These are phyloP conservation scores for Dunckerocampus dactyliophorus DNA, from an alignment of 2,113 vertebrate species.

Conservation along the genomic window DNA sequence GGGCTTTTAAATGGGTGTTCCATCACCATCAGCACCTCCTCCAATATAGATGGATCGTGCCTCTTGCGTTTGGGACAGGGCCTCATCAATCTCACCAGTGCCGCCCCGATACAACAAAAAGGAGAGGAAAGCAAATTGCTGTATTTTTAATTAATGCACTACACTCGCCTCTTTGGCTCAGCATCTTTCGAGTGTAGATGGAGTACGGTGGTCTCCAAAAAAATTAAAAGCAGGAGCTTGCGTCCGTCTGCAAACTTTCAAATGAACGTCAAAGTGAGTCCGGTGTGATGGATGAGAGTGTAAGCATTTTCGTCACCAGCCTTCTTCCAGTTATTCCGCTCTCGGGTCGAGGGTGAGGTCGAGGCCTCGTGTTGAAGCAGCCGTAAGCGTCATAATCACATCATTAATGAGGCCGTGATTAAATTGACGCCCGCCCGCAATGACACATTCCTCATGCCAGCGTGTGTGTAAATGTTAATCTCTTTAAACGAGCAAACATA, in stretches of 20 bases:
- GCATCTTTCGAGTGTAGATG: slow-evolving; percentile 66
- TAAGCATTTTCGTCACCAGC: slow-evolving; percentile 73
- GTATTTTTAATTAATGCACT: slow-evolving; percentile 77
- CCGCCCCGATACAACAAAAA: slow-evolving; percentile 68
- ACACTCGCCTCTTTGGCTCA: slow-evolving; percentile 73
- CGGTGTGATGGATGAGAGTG: slow-evolving; percentile 73
- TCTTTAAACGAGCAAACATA: slow-evolving; percentile 49
- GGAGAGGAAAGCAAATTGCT: slow-evolving; percentile 76
- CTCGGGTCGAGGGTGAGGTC: slow-evolving; percentile 29
- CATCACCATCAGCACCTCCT: slow-evolving; percentile 72
- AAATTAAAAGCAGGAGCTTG: slow-evolving; percentile 63
- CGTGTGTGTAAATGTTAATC: slow-evolving; percentile 49
- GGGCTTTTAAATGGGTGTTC: slow-evolving; percentile 69
- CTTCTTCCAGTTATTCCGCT: slow-evolving; percentile 64
- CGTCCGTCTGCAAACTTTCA: slow-evolving; percentile 74
- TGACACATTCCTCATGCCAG: slow-evolving; percentile 45
- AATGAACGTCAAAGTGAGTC: slow-evolving; percentile 74
- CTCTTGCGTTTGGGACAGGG: slow-evolving; percentile 59
- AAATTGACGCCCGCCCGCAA: slow-evolving; percentile 35
- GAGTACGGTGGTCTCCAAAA: slow-evolving; percentile 35
- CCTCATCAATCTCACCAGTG: slow-evolving; percentile 74
- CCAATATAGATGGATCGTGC: slow-evolving; percentile 73
- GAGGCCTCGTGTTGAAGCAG: slow-evolving; percentile 20
- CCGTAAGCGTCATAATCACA: slow-evolving; percentile 18
- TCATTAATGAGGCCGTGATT: slow-evolving; percentile 60